These are phyloP conservation scores for Caenorhabditis wallacei DNA, from an alignment of 2,888 invertebrate genomes.

Conservation along the genomic window DNA sequence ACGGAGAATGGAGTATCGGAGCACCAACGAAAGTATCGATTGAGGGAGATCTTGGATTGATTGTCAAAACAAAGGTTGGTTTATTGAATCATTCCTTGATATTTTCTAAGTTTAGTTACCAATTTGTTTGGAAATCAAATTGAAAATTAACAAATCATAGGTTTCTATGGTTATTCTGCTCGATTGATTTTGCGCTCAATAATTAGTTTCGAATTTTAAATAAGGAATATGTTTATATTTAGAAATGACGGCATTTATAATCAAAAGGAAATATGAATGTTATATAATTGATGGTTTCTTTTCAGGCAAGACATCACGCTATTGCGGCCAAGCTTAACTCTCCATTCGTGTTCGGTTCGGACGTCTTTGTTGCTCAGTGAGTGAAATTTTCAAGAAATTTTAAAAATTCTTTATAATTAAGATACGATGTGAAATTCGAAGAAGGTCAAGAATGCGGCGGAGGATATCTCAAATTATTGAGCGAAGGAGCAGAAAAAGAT, in stretches of 20 bases:
- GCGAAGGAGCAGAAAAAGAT: conserved; percentile 86
- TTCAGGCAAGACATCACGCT: conserved; percentile 90
- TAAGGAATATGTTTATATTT: no score
- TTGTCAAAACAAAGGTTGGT: conserved; percentile 90
- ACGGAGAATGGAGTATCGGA: conserved; percentile 90
- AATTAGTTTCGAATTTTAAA: no score
- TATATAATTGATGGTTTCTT: no score
- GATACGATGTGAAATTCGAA: conserved; percentile 88
- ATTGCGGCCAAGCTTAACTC: conserved; percentile 89
- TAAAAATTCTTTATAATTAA: background rate
- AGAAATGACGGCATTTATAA: no score
- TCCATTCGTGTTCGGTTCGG: conserved; percentile 90
- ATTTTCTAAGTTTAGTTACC: background rate
- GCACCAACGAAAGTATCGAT: conserved; percentile 89
- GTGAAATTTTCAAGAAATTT: background rate
- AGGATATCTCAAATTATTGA: conserved; percentile 95
- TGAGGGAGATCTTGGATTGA: conserved; percentile 91
- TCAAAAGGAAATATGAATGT: no score
- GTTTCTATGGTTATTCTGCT: no score
- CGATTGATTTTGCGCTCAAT: conserved; percentile 3
- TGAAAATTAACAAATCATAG: no score
- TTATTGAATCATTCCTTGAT: no score
- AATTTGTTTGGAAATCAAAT: no score
- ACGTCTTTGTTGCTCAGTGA: conserved; percentile 91
- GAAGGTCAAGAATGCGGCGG: conserved; percentile 99